A percentile compares a stretch with the other conserved stretches of the same genome.
Conservation (phyloP, 1,140 invertebrate genomes). For the Ceratina australensis region DNA sequence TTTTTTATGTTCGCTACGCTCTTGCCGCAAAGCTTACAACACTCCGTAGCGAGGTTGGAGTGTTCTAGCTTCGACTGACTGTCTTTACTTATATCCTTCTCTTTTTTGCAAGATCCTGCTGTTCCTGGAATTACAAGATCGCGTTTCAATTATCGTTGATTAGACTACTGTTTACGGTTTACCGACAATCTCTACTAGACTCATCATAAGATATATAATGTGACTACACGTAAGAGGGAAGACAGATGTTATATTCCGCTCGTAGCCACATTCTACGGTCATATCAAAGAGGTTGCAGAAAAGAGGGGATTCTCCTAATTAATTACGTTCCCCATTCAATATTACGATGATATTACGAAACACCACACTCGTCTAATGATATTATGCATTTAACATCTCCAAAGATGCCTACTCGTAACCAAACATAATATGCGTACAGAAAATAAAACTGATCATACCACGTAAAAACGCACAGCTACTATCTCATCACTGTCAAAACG, state of each 20-base stretch:
- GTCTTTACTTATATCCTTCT: slow-evolving; percentile 78
- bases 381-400: slow-evolving; percentile 29
- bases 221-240: neutral
- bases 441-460: slow-evolving; percentile 28
- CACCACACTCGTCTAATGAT: slow-evolving; percentile 60
- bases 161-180: slow-evolving; percentile 42
- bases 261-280: slow-evolving; percentile 71
- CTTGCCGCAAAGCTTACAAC: slow-evolving; percentile 78
- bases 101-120: slow-evolving; percentile 74
- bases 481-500: slow-evolving; percentile 53
- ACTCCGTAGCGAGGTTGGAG: slow-evolving; percentile 71
- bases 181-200: slow-evolving; percentile 69
- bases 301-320: slow-evolving; percentile 64
- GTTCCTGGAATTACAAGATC: slow-evolving; percentile 79
- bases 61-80: slow-evolving; percentile 74
- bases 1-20: slow-evolving; percentile 79
- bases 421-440: slow-evolving; percentile 10
- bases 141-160: slow-evolving; percentile 58
- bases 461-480: slow-evolving; percentile 56
- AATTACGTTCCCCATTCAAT: slow-evolving; percentile 57
- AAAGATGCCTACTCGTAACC: slow-evolving; percentile 57
- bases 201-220: slow-evolving; percentile 48
- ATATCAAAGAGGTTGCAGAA: slow-evolving; percentile 65
- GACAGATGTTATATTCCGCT: slow-evolving; percentile 9
- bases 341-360: slow-evolving; percentile 61